Conservation (phyloP, 2,113 vertebrate genomes). For the Lepus americanus region DNA sequence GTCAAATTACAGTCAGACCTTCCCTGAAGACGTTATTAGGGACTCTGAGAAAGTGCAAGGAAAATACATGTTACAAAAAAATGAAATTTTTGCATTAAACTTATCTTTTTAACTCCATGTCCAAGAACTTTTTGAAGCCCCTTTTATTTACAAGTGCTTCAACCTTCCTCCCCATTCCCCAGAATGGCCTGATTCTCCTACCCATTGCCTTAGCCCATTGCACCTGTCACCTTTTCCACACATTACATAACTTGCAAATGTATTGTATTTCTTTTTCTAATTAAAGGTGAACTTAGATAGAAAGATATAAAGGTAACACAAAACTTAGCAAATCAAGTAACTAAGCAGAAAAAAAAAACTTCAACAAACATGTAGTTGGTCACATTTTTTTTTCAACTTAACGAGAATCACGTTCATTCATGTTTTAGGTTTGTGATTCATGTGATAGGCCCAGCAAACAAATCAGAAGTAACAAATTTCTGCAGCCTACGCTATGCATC, state of each 20-base stretch:
- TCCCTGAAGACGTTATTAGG: background rate
- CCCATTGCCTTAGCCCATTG: background rate
- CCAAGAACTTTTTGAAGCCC: too few relatives aligned
- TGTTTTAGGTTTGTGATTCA: background rate
- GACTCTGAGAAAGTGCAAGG: too few relatives aligned
- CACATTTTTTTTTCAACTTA: background rate
- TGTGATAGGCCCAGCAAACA: background rate
- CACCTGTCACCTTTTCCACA: background rate
- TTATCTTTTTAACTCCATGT: too few relatives aligned
- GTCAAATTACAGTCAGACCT: background rate
- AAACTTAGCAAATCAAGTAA: constrained; percentile 30
- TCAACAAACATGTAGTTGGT: background rate
- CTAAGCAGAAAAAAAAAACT: background rate
- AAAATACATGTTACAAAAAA: too few relatives aligned
- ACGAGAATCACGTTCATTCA: background rate
- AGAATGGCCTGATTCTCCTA: background rate
- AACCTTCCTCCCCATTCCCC: background rate
- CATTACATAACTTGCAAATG: background rate
- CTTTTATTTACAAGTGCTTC: background rate
- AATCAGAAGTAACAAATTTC: background rate
- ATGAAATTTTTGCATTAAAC: too few relatives aligned
- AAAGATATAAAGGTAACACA: background rate
- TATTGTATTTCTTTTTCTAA: background rate
- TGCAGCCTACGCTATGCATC: background rate
- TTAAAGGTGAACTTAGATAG: background rate